Evolutionary conservation across 1,140 invertebrate genomes (phyloP), one percentile per base, ranked within the genome.

Genomic region (Heliconius himera): DNA sequence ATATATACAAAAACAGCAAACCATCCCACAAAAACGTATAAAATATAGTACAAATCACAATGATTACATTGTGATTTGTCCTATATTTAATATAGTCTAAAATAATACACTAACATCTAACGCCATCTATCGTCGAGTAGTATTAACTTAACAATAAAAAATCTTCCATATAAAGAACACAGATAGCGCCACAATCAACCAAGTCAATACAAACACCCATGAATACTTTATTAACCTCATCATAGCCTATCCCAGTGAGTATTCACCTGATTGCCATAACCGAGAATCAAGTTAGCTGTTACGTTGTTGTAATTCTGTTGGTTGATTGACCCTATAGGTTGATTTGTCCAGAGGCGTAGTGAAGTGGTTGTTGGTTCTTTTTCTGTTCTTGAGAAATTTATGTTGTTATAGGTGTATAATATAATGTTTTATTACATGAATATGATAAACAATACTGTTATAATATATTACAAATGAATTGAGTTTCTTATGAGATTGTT

Each of bases 171-270:
- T 41, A 36, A 38, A 6, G 8, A 20, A 49, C 22, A 70, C 22
- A 76, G 60, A 70, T 76, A 36, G 74, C 38, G 74, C 60, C 66
- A 38, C 38, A 36, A 22, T 41, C 74, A 70, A 3, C 22, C 60
- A 76, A 60, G 74, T 76, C 74, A 76, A 76, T 76, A 76, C 60
- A 33, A 70, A 70, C 33, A 22, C 74, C 56, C 38, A 76, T 76
- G 74, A 76, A 76, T 76, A 76, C 36, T 76, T 76, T 54, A 76
- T 76, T 66, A 76, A 36, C 38, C 13, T 66, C 74, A 76, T 76
- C 74, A 76, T 76, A 70, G 66, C 22, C 38, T n/a, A 66, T 70
- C 38, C 74, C 74, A n/a, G 74, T 26, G 74, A 76, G 74, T 51
- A 76, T 76, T 70, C 66, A n/a, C 60, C n/a, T 66, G 60, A 66